Evolutionary conservation across 2,888 invertebrate species (phyloP).

Genomic region (Xestia ashworthii): DNA sequence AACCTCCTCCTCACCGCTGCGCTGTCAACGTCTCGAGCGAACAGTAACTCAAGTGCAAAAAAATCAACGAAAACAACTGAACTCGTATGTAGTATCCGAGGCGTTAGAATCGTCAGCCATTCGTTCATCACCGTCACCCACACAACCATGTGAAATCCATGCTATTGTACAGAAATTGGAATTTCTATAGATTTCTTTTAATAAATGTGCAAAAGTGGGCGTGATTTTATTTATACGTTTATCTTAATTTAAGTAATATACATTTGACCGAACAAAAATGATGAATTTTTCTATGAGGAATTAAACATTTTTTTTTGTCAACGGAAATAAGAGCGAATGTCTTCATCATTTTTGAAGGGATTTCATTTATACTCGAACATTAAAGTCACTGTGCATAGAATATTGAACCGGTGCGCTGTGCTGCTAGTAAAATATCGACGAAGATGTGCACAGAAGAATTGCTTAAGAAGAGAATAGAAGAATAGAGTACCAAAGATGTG

Average conservation of each 20-base stretch:
- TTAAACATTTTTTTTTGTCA: not conserved
- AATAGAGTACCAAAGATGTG: slow-evolving; percentile 80
- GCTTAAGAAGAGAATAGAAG: slow-evolving; percentile 75
- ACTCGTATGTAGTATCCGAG: slow-evolving; percentile 81
- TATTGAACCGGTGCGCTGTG: slow-evolving; percentile 81
- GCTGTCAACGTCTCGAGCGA: slow-evolving; percentile 76
- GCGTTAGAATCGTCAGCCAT: slow-evolving; percentile 87
- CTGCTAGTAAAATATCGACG: slow-evolving; percentile 79
- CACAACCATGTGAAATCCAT: slow-evolving; percentile 82
- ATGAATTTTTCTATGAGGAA: slow-evolving; percentile 65
- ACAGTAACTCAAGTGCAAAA: slow-evolving; percentile 80
- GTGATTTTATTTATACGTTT: slow-evolving; percentile 66
- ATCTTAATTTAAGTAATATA: slow-evolving; percentile 65
- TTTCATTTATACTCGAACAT: slow-evolving; percentile 75
- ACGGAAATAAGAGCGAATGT: not conserved
- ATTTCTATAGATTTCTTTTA: slow-evolving; percentile 77
- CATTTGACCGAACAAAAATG: slow-evolving; percentile 76
- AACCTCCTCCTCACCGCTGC: slow-evolving; percentile 77
- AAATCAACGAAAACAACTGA: slow-evolving; percentile 80
- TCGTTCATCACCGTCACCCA: slow-evolving; percentile 78
- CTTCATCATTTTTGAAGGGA: slow-evolving; percentile 79
- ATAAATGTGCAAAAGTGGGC: slow-evolving; percentile 76
- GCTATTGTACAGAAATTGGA: slow-evolving; percentile 88
- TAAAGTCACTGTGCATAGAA: slow-evolving; percentile 78
- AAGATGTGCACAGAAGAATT: slow-evolving; percentile 82